Evolutionary conservation across 2,797 vertebrate species (phyloP).

Genomic region (Arrhamphus sclerolepis): DNA sequence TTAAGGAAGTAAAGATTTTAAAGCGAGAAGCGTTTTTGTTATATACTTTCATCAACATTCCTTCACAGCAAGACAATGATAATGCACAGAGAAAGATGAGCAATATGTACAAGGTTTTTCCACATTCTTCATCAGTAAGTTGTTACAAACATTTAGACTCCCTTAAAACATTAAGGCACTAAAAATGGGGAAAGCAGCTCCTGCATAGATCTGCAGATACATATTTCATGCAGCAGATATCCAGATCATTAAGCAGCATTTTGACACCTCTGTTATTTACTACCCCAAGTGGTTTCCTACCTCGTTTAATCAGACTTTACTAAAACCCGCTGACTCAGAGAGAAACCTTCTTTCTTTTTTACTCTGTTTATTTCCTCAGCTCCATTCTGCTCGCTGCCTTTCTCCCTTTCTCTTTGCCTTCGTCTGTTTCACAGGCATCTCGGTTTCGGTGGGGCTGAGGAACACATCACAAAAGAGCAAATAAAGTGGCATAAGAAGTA

Average conservation of each 20-base stretch:
- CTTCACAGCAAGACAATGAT: not conserved
- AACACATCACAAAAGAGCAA: slow-evolving; percentile 44
- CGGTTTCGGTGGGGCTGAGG: slow-evolving; percentile 18
- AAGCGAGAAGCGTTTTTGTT: not conserved
- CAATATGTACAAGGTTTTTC: not conserved
- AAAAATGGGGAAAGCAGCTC: slow-evolving; percentile 37
- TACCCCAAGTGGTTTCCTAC: slow-evolving; percentile 62
- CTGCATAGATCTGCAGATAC: slow-evolving; percentile 58
- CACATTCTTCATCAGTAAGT: slow-evolving; percentile 11
- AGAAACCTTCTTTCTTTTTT: slow-evolving; percentile 43
- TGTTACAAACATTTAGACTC: slow-evolving; percentile 47
- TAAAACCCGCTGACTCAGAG: slow-evolving; percentile 71
- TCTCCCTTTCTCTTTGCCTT: slow-evolving; percentile 48
- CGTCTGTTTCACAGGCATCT: slow-evolving; percentile 36
- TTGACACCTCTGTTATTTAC: slow-evolving; percentile 78
- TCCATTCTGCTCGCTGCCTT: slow-evolving; percentile 35
- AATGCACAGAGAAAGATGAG: not conserved
- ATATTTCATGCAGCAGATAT: slow-evolving; percentile 70
- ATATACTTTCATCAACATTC: no score
- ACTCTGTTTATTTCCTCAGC: slow-evolving; percentile 46
- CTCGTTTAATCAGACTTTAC: slow-evolving; percentile 77
- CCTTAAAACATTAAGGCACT: slow-evolving; percentile 46
- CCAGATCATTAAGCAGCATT: slow-evolving; percentile 76
- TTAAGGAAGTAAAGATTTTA: not conserved
- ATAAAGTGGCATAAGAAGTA: slow-evolving; percentile 25